A percentile compares a stretch with the other conserved stretches of the same genome.
phyloP scores from a whole-genome alignment of 2,888 invertebrate species.

The Thera britannica region DNA sequence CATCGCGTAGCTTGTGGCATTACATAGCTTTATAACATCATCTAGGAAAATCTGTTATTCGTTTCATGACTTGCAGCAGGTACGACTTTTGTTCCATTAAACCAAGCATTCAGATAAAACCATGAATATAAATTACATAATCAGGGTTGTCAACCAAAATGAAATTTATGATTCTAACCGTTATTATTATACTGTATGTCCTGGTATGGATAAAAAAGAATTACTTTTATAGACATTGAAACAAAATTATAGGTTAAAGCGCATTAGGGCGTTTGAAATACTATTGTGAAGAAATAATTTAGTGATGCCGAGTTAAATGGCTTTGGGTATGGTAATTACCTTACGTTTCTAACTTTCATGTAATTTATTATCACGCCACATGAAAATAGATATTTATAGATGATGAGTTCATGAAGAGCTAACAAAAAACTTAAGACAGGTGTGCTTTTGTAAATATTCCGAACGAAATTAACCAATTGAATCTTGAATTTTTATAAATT shows the following conservation, averaged over 20 bases:
- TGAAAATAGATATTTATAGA: neutral
- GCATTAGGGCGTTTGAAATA: constrained; percentile 12
- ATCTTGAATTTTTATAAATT: too few relatives aligned
- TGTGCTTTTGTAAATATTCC: too few relatives aligned
- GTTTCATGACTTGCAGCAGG: constrained; percentile 16
- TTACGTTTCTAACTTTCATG: constrained; percentile 6
- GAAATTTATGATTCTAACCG: constrained; percentile 28
- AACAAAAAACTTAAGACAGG: too few relatives aligned
- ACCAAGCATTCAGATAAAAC: constrained; percentile 29
- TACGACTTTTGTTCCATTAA: constrained; percentile 29
- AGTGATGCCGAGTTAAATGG: constrained; percentile 2
- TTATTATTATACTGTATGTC: constrained; percentile 28
- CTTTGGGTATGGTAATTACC: constrained; percentile 1
- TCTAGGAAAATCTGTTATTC: constrained; percentile 4
- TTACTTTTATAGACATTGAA: constrained; percentile 19
- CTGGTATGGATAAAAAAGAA: constrained; percentile 24
- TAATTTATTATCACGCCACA: neutral
- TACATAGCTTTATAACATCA: constrained; percentile 1
- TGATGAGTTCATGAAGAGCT: too few relatives aligned
- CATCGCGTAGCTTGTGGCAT: too few relatives aligned
- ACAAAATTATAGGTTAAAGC: constrained; percentile 19
- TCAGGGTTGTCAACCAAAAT: constrained; percentile 31
- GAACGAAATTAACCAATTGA: too few relatives aligned
- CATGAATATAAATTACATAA: constrained; percentile 38
- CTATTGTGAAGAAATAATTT: constrained; percentile 8